Percentiles rank a stretch among this genome's conserved stretches.
These are phyloP conservation scores for Gadus chalcogrammus DNA, from an alignment of 2,113 vertebrate genomes.

Conservation along the genomic window DNA sequence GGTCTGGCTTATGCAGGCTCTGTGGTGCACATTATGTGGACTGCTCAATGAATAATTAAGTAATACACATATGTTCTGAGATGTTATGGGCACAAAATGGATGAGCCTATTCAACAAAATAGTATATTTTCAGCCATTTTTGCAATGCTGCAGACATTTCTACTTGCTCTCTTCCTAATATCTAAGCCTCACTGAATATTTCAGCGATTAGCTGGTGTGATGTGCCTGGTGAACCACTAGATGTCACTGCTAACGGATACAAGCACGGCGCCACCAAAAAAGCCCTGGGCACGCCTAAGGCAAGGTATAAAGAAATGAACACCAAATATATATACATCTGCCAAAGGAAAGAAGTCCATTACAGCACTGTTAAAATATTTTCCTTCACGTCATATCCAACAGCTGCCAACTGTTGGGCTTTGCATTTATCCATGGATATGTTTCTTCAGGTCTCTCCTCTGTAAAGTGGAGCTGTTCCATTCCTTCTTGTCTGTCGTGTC, in stretches of 20 bases:
- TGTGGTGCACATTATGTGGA: too few relatives aligned
- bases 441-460: conserved; percentile 81
- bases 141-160: too few relatives aligned
- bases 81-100: too few relatives aligned
- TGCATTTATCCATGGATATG: too few relatives aligned
- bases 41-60: too few relatives aligned
- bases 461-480: conserved; percentile 88
- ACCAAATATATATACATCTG: not conserved
- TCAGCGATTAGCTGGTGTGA: conserved; percentile 94
- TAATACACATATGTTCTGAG: too few relatives aligned
- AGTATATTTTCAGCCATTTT: too few relatives aligned
- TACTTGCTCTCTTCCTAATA: too few relatives aligned
- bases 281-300: conserved; percentile 68
- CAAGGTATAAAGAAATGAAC: conserved; percentile 72
- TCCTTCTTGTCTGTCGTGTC: conserved; percentile 79
- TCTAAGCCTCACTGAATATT: conserved; percentile 10
- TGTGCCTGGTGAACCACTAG: conserved; percentile 81
- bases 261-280: conserved; percentile 91
- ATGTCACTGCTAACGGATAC: conserved; percentile 92
- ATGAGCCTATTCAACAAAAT: too few relatives aligned
- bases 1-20: too few relatives aligned
- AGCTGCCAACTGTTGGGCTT: not conserved
- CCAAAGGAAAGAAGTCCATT: not conserved
- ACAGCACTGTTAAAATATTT: not conserved
- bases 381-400: not conserved